Conservation (phyloP, 1,140 invertebrate genomes). For the Steinernema feltiae region DNA sequence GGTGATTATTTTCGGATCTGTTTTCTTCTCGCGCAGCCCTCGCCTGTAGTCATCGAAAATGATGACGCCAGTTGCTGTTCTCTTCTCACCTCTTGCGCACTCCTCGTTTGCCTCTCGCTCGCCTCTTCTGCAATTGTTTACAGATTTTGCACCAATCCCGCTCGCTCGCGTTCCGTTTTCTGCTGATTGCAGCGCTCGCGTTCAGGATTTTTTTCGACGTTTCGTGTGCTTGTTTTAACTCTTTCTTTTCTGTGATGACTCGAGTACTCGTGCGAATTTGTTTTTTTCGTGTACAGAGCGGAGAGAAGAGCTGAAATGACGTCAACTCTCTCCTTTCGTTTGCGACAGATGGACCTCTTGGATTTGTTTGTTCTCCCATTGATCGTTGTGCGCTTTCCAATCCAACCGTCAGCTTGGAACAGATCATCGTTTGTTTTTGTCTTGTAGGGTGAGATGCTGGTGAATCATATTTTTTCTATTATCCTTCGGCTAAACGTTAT, state of each 20-base stretch:
- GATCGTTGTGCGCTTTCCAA: constrained; percentile 14
- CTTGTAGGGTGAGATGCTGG: background rate
- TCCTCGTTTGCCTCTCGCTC: background rate
- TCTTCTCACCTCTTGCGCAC: background rate
- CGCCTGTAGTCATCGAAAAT: constrained; percentile 13
- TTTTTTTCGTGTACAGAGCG: background rate
- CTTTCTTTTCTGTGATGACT: too few relatives aligned
- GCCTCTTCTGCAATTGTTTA: background rate
- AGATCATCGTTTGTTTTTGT: background rate
- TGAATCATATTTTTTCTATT: background rate
- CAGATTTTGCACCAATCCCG: too few relatives aligned
- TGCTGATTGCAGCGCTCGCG: too few relatives aligned
- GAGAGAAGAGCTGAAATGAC: background rate
- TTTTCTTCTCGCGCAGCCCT: constrained; percentile 13
- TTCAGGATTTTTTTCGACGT: too few relatives aligned
- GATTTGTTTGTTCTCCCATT: constrained; percentile 21
- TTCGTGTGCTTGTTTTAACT: too few relatives aligned
- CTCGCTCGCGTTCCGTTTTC: too few relatives aligned
- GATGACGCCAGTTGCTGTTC: constrained; percentile 1
- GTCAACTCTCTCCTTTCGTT: background rate
- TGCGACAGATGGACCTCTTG: constrained; percentile 6
- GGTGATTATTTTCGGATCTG: constrained; percentile 15
- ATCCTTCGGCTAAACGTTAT: background rate
- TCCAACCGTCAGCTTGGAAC: background rate
- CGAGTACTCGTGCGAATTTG: too few relatives aligned